Evolutionary conservation across 2,888 invertebrate species (phyloP).

Genomic region (Trimorus sp.): DNA sequence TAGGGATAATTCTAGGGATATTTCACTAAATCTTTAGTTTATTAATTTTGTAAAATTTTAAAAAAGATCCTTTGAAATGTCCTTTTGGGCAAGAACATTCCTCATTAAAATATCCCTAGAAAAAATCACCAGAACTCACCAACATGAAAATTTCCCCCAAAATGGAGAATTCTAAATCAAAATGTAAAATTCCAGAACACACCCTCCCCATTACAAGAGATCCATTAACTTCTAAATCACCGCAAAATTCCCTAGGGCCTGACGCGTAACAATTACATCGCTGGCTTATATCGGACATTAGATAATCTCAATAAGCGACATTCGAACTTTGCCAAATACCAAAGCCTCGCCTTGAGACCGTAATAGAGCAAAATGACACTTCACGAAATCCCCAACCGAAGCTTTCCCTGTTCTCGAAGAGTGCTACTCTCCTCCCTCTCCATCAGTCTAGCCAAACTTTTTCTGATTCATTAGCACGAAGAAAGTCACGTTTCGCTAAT

Average conservation of each 20-base stretch:
- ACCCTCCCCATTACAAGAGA: too few relatives aligned
- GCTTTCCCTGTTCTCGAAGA: background rate
- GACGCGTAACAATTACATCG: background rate
- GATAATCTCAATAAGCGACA: slow-evolving; percentile 47
- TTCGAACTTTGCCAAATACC: slow-evolving; percentile 49
- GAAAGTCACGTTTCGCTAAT: slow-evolving; percentile 51
- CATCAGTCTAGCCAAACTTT: background rate
- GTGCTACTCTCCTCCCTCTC: background rate
- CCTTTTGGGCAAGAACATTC: too few relatives aligned
- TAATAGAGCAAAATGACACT: slow-evolving; percentile 34
- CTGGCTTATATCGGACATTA: slow-evolving; percentile 30
- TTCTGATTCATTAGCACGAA: slow-evolving; percentile 7
- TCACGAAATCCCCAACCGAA: slow-evolving; percentile 22
- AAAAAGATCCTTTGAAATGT: too few relatives aligned
- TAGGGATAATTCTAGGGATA: too few relatives aligned
- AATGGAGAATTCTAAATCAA: too few relatives aligned
- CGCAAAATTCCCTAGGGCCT: slow-evolving; percentile 1
- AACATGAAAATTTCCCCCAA: too few relatives aligned
- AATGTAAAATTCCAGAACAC: too few relatives aligned
- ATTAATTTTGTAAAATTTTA: too few relatives aligned
- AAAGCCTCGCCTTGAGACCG: slow-evolving; percentile 39
- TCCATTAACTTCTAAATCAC: too few relatives aligned
- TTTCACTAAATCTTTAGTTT: too few relatives aligned
- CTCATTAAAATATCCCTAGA: too few relatives aligned
- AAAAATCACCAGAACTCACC: too few relatives aligned